Evolutionary conservation across 2,888 invertebrate genomes (phyloP).

Genomic region (Drosophila pseudotakahashii): DNA sequence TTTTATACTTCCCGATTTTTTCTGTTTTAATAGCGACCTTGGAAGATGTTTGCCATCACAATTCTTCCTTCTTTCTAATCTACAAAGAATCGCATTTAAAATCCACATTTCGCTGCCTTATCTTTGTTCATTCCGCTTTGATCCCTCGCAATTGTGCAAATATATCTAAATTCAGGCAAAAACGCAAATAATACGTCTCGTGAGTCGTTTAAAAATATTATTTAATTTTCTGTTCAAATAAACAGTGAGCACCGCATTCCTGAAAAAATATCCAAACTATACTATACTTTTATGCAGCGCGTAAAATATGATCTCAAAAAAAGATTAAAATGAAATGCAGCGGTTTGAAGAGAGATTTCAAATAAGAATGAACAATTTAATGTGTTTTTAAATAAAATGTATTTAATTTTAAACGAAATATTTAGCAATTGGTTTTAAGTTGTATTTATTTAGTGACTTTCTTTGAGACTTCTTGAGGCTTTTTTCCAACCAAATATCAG

Average conservation of each 20-base stretch:
- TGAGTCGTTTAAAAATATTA: not conserved
- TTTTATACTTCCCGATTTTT: slow-evolving; percentile 25
- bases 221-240: slow-evolving; percentile 2
- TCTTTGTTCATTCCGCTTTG: not conserved
- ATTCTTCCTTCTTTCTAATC: slow-evolving; percentile 13
- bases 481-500: too few relatives aligned
- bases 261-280: fast-evolving
- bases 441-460: not conserved
- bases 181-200: slow-evolving; percentile 8
- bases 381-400: not conserved
- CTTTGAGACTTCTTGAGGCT: too few relatives aligned
- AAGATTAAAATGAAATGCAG: too few relatives aligned
- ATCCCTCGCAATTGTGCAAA: slow-evolving; percentile 23
- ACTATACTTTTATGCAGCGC: slow-evolving; percentile 13
- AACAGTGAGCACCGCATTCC: not conserved
- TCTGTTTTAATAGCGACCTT: slow-evolving; percentile 6
- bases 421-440: not conserved
- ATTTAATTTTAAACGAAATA: not conserved
- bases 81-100: slow-evolving; percentile 9
- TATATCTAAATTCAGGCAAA: slow-evolving; percentile 9
- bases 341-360: too few relatives aligned
- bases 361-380: too few relatives aligned
- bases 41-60: slow-evolving; percentile 29
- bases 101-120: not conserved
- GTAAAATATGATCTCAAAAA: too few relatives aligned